phyloP scores from a whole-genome alignment of 2,113 vertebrate species.

The Benitochromis conjunctus region DNA sequence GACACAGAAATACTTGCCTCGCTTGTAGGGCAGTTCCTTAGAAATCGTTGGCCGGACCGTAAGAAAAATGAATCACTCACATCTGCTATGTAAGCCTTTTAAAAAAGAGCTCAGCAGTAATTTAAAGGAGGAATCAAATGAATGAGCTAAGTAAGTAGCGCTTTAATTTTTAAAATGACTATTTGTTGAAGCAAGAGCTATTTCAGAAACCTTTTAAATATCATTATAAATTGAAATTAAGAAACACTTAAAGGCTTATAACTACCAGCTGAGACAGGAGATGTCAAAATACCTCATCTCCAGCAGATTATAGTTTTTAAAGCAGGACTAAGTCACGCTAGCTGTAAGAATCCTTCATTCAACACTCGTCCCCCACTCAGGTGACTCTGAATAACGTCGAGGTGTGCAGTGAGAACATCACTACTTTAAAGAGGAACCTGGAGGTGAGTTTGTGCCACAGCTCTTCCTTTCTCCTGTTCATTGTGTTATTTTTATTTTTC shows the following conservation, averaged over 20 bases:
- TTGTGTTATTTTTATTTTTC: neutral
- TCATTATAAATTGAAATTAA: neutral
- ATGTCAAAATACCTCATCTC: neutral
- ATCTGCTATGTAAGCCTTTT: neutral
- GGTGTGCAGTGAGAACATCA: constrained; percentile 95
- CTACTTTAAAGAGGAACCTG: constrained; percentile 92
- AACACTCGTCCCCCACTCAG: constrained; percentile 54
- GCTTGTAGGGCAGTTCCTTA: neutral
- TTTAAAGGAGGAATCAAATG: neutral
- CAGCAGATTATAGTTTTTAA: neutral
- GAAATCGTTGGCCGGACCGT: neutral
- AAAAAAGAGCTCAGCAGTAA: neutral
- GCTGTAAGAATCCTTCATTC: neutral
- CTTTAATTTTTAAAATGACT: constrained; percentile 13
- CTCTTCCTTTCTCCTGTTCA: neutral
- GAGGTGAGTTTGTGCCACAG: constrained; percentile 74
- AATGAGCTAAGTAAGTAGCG: neutral
- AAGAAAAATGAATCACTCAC: neutral
- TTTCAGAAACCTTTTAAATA: constrained; percentile 1
- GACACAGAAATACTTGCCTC: neutral
- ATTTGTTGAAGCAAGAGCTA: neutral
- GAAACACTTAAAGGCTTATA: neutral
- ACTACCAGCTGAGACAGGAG: neutral
- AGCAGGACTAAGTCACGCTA: neutral
- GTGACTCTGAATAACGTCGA: constrained; percentile 96